A percentile compares a stretch with the other conserved stretches of the same genome.
Conservation (phyloP, 64 coral and sea anemone species). For the Trachythela sp. region DNA sequence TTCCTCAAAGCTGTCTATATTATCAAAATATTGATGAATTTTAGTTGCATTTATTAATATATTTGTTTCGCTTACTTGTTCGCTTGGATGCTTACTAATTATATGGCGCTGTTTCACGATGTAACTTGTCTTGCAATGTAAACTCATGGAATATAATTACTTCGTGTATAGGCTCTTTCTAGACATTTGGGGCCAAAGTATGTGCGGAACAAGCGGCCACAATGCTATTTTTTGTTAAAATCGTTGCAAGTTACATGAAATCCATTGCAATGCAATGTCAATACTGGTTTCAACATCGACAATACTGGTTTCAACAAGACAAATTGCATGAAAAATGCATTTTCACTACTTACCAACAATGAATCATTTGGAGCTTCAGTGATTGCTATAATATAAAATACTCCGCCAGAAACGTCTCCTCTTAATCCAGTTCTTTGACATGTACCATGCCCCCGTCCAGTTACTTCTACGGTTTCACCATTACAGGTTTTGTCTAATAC, state of each 20-base stretch:
- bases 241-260: no score
- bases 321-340: not conserved
- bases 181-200: no score
- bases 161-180: no score
- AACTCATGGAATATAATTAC: no score
- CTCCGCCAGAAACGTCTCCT: not conserved
- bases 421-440: not conserved
- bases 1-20: not conserved
- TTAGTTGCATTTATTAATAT: not conserved
- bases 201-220: no score
- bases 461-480: not conserved
- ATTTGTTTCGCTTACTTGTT: not conserved
- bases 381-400: not conserved
- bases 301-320: no score
- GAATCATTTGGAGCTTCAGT: not conserved
- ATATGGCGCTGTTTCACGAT: no score
- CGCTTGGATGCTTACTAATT: no score
- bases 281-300: no score
- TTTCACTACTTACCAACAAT: not conserved
- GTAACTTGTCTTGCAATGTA: no score
- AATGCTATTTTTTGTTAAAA: no score
- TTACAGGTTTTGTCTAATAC: not conserved
- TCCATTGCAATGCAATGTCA: no score
- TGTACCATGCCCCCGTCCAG: not conserved
- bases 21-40: not conserved